Percentiles rank a stretch among this genome's conserved stretches.
These are phyloP conservation scores for Ibycter americanus DNA, from an alignment of 2,797 vertebrate species.

Conservation along the genomic window DNA sequence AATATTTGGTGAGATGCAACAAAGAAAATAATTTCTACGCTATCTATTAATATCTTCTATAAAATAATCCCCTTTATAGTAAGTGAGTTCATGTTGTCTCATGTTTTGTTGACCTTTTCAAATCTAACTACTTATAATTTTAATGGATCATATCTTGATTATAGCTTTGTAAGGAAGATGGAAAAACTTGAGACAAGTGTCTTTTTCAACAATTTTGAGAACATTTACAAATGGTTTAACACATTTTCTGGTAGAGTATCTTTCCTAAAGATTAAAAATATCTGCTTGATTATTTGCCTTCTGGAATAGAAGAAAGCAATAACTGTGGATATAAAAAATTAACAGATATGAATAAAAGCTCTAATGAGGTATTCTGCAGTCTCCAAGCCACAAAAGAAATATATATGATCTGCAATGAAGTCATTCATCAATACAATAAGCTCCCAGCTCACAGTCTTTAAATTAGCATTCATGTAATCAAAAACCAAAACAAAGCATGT, in stretches of 20 bases:
- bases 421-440: not conserved
- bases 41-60: not conserved
- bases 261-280: not conserved
- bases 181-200: not conserved
- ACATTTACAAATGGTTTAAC: not conserved
- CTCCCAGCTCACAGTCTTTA: not conserved
- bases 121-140: not conserved
- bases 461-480: not conserved
- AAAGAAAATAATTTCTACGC: not conserved
- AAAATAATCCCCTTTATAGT: not conserved
- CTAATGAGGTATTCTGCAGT: not conserved
- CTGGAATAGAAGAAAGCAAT: not conserved
- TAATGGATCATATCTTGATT: not conserved
- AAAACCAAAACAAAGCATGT: not conserved
- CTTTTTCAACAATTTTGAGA: not conserved
- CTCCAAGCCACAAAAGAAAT: not conserved
- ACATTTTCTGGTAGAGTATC: not conserved
- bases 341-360: not conserved
- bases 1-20: not conserved
- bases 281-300: not conserved
- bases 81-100: not conserved
- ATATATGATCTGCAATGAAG: not conserved
- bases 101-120: not conserved
- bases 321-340: not conserved
- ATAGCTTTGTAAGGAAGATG: not conserved